Conservation (phyloP, 2,797 vertebrate species). For the Leucoraja ocellata region DNA sequence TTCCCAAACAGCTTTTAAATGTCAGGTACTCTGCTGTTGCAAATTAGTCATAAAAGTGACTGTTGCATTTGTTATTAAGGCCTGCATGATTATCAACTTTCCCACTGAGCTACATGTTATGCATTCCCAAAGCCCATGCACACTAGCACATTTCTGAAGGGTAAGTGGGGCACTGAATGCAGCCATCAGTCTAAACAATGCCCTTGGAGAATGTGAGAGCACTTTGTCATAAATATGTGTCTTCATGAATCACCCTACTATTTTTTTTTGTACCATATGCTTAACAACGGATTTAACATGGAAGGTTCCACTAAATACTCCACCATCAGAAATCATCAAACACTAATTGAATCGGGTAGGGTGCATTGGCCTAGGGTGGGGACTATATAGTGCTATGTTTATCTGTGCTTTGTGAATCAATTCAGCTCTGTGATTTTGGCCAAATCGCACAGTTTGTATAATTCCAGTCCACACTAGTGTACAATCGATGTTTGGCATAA, state of each 20-base stretch:
- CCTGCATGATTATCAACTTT: neutral
- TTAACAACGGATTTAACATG: neutral
- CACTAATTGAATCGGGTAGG: no score
- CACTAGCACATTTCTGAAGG: neutral
- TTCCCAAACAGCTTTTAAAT: neutral
- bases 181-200: neutral
- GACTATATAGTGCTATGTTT: no score
- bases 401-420: no score
- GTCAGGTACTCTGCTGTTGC: neutral
- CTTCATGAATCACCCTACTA: neutral
- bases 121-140: neutral
- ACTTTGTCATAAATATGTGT: neutral
- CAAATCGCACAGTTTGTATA: no score
- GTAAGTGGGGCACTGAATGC: neutral
- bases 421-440: no score
- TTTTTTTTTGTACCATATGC: neutral
- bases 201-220: neutral
- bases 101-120: neutral
- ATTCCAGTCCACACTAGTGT: no score
- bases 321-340: neutral
- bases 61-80: neutral
- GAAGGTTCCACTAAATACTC: neutral
- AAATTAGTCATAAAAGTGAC: neutral
- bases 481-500: no score
- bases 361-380: no score